Evolutionary conservation across 2,113 vertebrate species (phyloP), one percentile per base, ranked within the genome.

Genomic region (Microcebus lehilahytsara): DNA sequence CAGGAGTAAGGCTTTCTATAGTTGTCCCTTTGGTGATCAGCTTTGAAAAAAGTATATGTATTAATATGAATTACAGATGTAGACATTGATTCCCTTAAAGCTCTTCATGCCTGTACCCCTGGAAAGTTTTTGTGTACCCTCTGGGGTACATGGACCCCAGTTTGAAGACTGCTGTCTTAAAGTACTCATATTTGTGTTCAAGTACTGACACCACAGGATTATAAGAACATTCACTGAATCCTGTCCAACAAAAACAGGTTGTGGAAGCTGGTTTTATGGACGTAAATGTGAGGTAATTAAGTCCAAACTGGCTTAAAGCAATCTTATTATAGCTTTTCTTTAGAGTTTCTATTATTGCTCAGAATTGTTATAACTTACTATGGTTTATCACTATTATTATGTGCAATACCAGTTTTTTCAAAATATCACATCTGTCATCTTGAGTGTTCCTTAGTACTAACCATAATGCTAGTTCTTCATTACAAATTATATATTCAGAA

Each of bases 241-340:
- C 56, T 96, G 75, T 89, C 97, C 97, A 98, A 71, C 96, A 96
- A 97, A 98, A 98, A 92, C 86, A 97, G 85, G 75, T 97, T 92
- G 17, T 98, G 83, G 97, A 97, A 98, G 95, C 95, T 93, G 85
- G 78, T 97, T 98, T 98, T 97, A 98, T 96, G 96, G 96, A 97
- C 71, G 42, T 77, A 93, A 98, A 97, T 97, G 64, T 95, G 89
- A 97, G 74, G 56, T 89, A 97, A 85, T 96, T 98, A 97, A 98
- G 91, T 96, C 94, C 95, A 96, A 93, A 95, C 66, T 97, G 85
- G 87, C 64, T 97, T 89, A 96, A 75, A 85, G 66, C 84, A 97
- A 20, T 97, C 83, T 97, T 97, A 85, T 10, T 98, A 91, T 86
- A 96, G 77, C 53, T 95, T 97, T 96, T 97, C 80, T 97, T 97